These are phyloP conservation scores for Sapayoa aenigma DNA, from an alignment of 2,113 vertebrate genomes.

Conservation along the genomic window DNA sequence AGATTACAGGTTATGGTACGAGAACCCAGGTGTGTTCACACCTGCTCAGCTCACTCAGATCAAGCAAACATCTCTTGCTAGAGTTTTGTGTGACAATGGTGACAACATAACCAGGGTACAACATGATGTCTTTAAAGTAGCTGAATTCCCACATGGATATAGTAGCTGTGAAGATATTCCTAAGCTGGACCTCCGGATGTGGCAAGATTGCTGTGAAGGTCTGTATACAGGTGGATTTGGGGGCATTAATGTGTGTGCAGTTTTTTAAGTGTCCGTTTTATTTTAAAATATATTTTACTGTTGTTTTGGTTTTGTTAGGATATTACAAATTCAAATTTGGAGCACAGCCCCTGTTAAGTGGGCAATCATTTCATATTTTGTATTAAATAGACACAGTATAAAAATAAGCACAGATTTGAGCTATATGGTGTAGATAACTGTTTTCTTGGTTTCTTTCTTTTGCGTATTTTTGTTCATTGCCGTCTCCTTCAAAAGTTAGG, in stretches of 20 bases:
- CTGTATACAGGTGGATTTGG: neutral
- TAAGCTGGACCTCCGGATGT: slow-evolving; percentile 91
- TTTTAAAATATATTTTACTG: neutral
- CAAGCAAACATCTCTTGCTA: slow-evolving; percentile 89
- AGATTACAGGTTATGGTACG: slow-evolving; percentile 91
- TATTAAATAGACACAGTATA: neutral
- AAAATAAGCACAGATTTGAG: neutral
- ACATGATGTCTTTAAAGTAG: slow-evolving; percentile 87
- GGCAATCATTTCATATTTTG: neutral
- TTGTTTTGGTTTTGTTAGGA: neutral
- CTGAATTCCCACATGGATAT: slow-evolving; percentile 89
- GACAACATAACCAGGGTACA: slow-evolving; percentile 96
- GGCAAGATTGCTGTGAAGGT: slow-evolving; percentile 99
- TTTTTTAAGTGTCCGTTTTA: neutral
- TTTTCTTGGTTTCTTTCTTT: neutral
- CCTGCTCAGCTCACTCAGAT: slow-evolving; percentile 95
- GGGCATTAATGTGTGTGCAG: neutral
- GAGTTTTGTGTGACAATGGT: slow-evolving; percentile 90
- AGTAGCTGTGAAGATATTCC: slow-evolving; percentile 86
- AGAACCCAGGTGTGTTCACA: slow-evolving; percentile 91
- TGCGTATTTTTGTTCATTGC: neutral
- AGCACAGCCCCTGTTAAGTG: neutral
- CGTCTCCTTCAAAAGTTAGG: neutral
- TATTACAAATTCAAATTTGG: neutral
- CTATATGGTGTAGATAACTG: neutral